Conservation (phyloP, 2,888 invertebrate species). For the Synergus laeviventris region DNA sequence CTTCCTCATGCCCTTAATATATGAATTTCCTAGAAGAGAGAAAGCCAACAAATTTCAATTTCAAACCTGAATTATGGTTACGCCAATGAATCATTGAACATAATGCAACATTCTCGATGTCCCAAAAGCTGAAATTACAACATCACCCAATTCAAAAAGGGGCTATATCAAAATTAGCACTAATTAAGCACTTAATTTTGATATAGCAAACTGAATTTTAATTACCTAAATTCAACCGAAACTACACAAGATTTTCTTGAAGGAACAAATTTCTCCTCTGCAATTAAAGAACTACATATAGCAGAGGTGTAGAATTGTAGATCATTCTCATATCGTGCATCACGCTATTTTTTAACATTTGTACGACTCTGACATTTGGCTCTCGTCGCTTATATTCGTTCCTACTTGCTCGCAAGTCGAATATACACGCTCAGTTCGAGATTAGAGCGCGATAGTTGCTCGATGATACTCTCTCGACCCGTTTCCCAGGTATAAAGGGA, state of each 20-base stretch:
- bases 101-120: background rate
- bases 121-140: no score
- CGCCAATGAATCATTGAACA: background rate
- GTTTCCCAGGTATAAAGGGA: constrained; percentile 32
- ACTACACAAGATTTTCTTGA: no score
- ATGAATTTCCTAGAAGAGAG: no score
- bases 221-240: no score
- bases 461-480: constrained; percentile 14
- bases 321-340: constrained; percentile 9
- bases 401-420: background rate
- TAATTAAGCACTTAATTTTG: no score
- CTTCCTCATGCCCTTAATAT: no score
- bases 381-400: background rate
- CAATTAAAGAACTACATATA: background rate
- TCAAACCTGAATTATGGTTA: constrained; percentile 14
- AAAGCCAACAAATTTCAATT: background rate
- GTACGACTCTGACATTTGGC: background rate
- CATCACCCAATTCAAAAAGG: no score
- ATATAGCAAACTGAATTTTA: no score
- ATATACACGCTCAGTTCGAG: constrained; percentile 1
- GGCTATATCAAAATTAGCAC: no score
- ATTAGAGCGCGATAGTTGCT: constrained; percentile 20
- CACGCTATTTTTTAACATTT: background rate
- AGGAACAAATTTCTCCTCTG: no score
- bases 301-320: background rate